Conservation (phyloP, 2,888 invertebrate species). For the Bombylius major region DNA sequence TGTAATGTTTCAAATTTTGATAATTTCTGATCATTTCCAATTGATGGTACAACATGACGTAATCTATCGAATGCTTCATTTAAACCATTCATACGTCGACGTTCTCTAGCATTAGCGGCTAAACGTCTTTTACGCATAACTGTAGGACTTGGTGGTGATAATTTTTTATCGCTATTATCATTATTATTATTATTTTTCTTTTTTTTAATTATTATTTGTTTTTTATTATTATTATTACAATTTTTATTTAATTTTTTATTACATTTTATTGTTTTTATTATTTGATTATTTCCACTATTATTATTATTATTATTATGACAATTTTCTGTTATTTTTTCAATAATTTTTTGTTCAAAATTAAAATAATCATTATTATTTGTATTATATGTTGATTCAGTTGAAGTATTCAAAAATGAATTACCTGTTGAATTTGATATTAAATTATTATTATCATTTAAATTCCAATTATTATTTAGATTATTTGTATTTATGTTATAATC, state of each 20-base stretch:
- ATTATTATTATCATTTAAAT: not conserved
- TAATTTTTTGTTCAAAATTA: too few relatives aligned
- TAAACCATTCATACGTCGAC: slow-evolving; percentile 62
- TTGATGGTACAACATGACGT: slow-evolving; percentile 56
- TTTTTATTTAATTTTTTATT: too few relatives aligned
- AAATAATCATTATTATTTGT: not conserved
- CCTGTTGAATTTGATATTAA: not conserved
- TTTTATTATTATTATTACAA: too few relatives aligned
- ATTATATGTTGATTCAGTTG: not conserved
- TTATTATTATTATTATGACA: too few relatives aligned
- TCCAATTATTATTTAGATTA: not conserved
- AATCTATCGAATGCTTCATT: slow-evolving; percentile 62
- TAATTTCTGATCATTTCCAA: slow-evolving; percentile 56
- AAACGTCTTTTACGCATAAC: slow-evolving; percentile 42
- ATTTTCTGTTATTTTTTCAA: too few relatives aligned
- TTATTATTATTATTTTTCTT: too few relatives aligned
- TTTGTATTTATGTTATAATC: not conserved
- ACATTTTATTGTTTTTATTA: too few relatives aligned
- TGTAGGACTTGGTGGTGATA: slow-evolving; percentile 5
- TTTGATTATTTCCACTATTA: too few relatives aligned
- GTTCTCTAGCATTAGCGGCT: slow-evolving; percentile 61
- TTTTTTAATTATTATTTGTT: too few relatives aligned
- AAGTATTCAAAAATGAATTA: not conserved
- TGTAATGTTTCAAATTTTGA: slow-evolving; percentile 68
- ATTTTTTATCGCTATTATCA: not conserved